Base-by-base conservation (phyloP, 92 coral and sea anemone genomes). In the Heliopora coerulea region DNA sequence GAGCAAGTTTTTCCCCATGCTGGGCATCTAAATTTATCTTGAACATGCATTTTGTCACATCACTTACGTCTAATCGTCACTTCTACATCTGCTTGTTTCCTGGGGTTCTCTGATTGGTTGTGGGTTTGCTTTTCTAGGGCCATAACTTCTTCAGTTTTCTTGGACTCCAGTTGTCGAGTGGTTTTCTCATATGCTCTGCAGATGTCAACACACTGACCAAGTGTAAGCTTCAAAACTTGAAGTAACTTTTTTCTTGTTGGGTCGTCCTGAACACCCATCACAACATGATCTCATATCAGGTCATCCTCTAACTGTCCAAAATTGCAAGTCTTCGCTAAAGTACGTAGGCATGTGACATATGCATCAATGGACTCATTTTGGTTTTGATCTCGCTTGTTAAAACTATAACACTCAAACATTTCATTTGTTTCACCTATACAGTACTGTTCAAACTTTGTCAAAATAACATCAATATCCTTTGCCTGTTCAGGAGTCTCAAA, bases 371-470 rank as follows among this genome's bases (percentile, higher is more conserved):
- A 35, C 75, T 89, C 89, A 49, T 74, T 83, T 17, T 60, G 74
- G 65, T 83, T 84, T 83, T 84, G 91, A 29, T 70, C 81, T 66
- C 91, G 57, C 79, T 80, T 81, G 60, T 86, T 81, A 34, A 83
- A 84, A 52, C 56, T 52, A 50, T 86, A 89, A 24, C 89, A 65
- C 78, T 86, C 89, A 59, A 76, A 83, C 20, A 83, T 86, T 66
- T 89, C 85, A 34, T 86, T 86, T 41, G 83, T 69, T 66, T 86
- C 90, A 37, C 86, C 86, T 13, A 86, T 83, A 70, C 84, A 83
- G 33, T 83, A 86, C 30, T 79, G 66, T 64, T 85, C 90, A 40
- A 86, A 59, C 63, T 89, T 76, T 37, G 66, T 64, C 41, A 88
- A 69, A 31, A 85, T 81, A 34, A 78, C 26, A 18, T 83, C 90